Conservation (phyloP, 2,797 vertebrate genomes). For the Tympanoctomys barrerae region DNA sequence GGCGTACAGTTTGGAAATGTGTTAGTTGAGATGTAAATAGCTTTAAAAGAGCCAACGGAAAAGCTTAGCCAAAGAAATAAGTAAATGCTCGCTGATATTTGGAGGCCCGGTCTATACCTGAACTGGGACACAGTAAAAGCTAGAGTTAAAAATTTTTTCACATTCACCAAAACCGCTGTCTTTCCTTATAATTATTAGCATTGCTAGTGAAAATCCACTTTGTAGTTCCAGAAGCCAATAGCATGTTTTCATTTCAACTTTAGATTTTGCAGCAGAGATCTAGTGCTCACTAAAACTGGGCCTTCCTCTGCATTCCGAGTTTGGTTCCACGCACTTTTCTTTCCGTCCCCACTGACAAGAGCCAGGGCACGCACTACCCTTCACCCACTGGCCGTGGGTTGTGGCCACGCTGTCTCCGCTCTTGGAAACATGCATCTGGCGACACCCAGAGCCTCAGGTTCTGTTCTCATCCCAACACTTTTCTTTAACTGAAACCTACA, state of each 20-base stretch:
- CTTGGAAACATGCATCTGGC: background rate
- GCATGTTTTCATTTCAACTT: slow-evolving; percentile 1
- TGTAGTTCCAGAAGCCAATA: background rate
- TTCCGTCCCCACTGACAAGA: background rate
- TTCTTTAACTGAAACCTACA: background rate
- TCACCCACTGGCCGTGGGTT: background rate
- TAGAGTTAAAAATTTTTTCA: slow-evolving; percentile 4
- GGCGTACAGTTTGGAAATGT: background rate
- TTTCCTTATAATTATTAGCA: background rate
- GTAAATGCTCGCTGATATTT: slow-evolving; percentile 22
- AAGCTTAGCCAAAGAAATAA: slow-evolving; percentile 36
- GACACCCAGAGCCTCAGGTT: background rate
- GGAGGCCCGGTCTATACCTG: background rate
- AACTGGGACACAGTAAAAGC: slow-evolving; percentile 16
- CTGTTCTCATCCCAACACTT: background rate
- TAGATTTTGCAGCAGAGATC: background rate
- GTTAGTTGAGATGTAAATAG: background rate
- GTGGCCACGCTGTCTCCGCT: background rate
- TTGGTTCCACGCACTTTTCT: background rate
- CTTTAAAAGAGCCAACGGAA: slow-evolving; percentile 7
- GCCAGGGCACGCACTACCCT: background rate
- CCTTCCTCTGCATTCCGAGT: background rate
- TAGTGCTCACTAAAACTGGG: background rate
- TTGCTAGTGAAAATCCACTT: background rate
- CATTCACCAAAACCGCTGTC: slow-evolving; percentile 1